Base-by-base conservation (phyloP, 2,797 vertebrate species). In the Sebastes diploproa region DNA sequence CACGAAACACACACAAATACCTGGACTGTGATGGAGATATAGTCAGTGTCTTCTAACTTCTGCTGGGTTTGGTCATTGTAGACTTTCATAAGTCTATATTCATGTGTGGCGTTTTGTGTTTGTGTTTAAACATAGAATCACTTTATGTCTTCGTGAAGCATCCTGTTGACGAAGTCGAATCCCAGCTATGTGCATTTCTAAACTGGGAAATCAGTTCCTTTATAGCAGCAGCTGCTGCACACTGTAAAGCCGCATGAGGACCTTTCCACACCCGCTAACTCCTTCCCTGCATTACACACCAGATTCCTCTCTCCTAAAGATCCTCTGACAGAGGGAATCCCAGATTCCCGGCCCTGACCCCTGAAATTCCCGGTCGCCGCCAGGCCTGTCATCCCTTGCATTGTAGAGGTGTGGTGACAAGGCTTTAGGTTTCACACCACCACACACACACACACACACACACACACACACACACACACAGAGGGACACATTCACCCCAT, bases 341-440 rank as follows among this genome's bases (percentile, higher is more conserved):
- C 82, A 70, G 71, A 92, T 89, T 89, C 86, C 83, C 34, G 25
- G 22, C 72, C 74, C 68, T 92, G 92, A 93, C 93, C 92, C 70
- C 77, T 79, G 56, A 88, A 85, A 93, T 93, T 91, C 91, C 36
- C 36, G 27, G 85, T 88, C 90, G 88, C 50, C 90, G 85, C 80
- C 42, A 7, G 84, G 36, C 72, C 84, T 89, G 87, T 90, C 86
- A 87, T 86, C 82, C 34, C 63, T 1, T 22, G 56, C 80, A 80
- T 82, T 75, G 84, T 88, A 59, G 74, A 73, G 74, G 52, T 80
- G 66, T 5, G 50, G 80, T 66, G 81, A 72, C 69, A 29, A 72
- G 76, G 92, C 72, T 90, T 91, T 86, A 66, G 88, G 87, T 93
- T 92, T 94, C 91, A 92, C 89, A 75, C 88, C 62, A 50, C 75